Base-by-base conservation (phyloP, 2,113 vertebrate species). In the Typhlomys cinereus region DNA sequence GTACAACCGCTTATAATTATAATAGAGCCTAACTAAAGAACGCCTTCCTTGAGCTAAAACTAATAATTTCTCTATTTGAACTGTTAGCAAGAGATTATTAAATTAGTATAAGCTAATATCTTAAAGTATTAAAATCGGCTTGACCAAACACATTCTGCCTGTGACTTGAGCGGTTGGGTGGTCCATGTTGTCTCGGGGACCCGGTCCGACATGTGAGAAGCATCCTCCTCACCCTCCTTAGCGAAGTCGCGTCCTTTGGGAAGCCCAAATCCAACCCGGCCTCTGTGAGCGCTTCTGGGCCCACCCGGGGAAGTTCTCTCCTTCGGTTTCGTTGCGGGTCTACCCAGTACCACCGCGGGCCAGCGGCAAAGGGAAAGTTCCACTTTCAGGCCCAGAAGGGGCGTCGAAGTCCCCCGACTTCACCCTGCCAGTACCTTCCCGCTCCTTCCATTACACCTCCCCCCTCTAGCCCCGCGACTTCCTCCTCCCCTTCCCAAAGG, bases 31-130 rank as follows among this genome's bases (percentile, higher is more conserved):
- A 98, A 98, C 97, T 97, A 95, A 95, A 98, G 96, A 97, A 98
- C 97, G 98, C 98, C 98, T 98, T 96, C 91, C 62, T 94, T 64
- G 97, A 95, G 94, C 97, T 96, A 98, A 98, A 98, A 98, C 98
- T 98, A 97, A 96, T 98, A 97, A 98, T 98, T 98, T 98, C 98
- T 98, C 98, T 95, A 98, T 98, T 98, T 98, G 97, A 97, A 96
- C 96, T 84, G 97, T 97, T 98, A 97, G 95, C 81, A 96, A 97
- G 98, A 95, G 92, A 93, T 98, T 97, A 98, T 97, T 97, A 97
- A 98, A 97, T 98, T 98, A 98, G 95, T 91, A 96, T 94, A 96
- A 96, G 95, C 93, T 93, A 70, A 88, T 96, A 67, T 82, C 95
- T 94, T 75, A 88, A 93, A 97, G 76, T 64, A 64, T 95, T 83